These are phyloP conservation scores for Leptinotarsa juncta DNA, from an alignment of 2,888 invertebrate genomes.

Conservation along the genomic window DNA sequence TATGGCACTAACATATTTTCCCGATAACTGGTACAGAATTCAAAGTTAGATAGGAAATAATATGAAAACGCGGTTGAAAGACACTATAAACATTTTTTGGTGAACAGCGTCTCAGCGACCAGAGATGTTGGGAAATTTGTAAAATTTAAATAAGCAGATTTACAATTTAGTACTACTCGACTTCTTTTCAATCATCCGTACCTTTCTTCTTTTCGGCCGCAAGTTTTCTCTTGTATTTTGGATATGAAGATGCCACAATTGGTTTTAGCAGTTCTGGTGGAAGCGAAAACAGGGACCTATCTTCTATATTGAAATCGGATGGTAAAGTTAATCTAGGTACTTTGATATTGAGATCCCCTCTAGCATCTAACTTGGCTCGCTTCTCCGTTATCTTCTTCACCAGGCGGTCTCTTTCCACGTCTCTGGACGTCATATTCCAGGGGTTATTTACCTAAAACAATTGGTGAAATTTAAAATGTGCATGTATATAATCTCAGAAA, in stretches of 20 bases:
- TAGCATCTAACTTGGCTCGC: slow-evolving; percentile 65
- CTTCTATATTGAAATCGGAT: slow-evolving; percentile 70
- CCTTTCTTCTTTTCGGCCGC: slow-evolving; percentile 63
- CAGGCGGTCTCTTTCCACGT: slow-evolving; percentile 64
- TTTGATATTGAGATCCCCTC: slow-evolving; percentile 68
- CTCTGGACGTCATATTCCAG: slow-evolving; percentile 48
- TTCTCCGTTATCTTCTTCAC: slow-evolving; percentile 65
- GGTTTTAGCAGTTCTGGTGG: slow-evolving; percentile 71
- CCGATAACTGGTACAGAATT: no score
- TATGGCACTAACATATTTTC: no score
- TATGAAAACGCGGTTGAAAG: no score
- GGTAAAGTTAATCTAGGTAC: slow-evolving; percentile 70
- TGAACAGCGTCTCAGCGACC: no score
- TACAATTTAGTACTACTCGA: no score
- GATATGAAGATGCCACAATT: slow-evolving; percentile 61
- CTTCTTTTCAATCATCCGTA: slow-evolving; percentile 25
- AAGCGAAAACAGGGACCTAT: slow-evolving; percentile 72
- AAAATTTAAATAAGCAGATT: no score
- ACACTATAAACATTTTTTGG: no score
- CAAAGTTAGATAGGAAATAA: no score
- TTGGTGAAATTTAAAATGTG: background rate
- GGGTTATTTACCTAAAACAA: slow-evolving; percentile 20
- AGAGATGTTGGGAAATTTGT: background rate
- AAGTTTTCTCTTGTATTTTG: slow-evolving; percentile 59
- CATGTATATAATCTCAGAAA: background rate